phyloP scores from a whole-genome alignment of 2,797 vertebrate species.

The Oreochromis grahami region DNA sequence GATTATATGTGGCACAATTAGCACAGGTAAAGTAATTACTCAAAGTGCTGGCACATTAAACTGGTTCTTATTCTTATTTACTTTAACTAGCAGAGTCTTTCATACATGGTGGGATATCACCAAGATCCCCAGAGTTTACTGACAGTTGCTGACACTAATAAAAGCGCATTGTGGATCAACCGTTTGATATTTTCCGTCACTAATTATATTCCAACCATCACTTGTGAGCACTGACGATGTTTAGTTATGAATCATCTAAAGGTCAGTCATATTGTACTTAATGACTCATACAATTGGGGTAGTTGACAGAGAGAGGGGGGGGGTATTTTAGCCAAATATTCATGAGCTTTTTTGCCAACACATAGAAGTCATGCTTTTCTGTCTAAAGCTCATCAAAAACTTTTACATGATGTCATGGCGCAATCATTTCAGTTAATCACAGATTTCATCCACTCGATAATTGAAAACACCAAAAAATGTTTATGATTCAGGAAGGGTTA shows the following conservation, averaged over 20 bases:
- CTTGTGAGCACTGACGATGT: not conserved
- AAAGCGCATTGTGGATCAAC: not conserved
- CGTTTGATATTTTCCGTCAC: not conserved
- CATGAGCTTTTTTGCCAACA: not conserved
- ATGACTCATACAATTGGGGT: not conserved
- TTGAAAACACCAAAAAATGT: not conserved
- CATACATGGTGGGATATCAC: not conserved
- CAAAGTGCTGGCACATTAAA: not conserved
- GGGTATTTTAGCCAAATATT: not conserved
- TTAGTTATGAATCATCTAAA: not conserved
- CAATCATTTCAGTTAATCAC: slow-evolving; percentile 11
- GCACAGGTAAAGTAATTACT: not conserved
- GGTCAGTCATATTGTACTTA: not conserved
- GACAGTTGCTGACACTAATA: not conserved
- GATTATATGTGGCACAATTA: not conserved
- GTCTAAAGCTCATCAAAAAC: not conserved
- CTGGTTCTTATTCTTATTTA: not conserved
- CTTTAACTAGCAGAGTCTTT: not conserved
- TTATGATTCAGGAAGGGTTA: slow-evolving; percentile 8
- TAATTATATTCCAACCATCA: not conserved
- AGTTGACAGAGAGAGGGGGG: not conserved
- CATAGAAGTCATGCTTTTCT: not conserved
- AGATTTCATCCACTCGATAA: slow-evolving; percentile 5
- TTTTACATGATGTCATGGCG: not conserved
- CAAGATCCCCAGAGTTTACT: not conserved